Conservation (phyloP, 2,113 vertebrate species). For the Bubalus kerabau region DNA sequence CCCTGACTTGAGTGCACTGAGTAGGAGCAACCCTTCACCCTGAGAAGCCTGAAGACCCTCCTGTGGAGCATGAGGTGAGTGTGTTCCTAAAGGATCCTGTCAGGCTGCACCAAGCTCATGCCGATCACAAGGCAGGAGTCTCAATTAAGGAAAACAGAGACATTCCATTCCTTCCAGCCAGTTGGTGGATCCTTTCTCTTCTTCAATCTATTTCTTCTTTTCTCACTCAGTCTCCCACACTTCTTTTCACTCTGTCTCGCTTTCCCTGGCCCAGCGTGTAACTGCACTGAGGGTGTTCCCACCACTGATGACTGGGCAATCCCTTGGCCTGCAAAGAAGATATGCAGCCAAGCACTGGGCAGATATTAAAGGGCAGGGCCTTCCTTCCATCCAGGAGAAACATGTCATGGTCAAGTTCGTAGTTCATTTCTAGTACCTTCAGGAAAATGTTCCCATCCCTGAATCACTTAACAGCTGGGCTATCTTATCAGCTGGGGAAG, state of each 20-base stretch:
- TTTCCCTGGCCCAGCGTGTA: constrained; percentile 82
- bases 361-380: constrained; percentile 87
- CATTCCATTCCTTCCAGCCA: neutral
- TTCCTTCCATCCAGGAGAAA: constrained; percentile 88
- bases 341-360: constrained; percentile 88
- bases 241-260: neutral
- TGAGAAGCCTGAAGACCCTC: constrained; percentile 87
- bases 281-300: constrained; percentile 90
- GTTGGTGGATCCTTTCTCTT: neutral
- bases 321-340: constrained; percentile 88
- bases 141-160: constrained; percentile 78
- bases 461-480: neutral
- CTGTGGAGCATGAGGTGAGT: constrained; percentile 87
- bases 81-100: constrained; percentile 92
- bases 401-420: constrained; percentile 92
- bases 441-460: neutral
- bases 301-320: constrained; percentile 88
- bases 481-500: neutral
- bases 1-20: constrained; percentile 84
- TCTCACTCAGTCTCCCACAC: neutral
- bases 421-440: constrained; percentile 82
- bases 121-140: constrained; percentile 87
- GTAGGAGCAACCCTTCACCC: constrained; percentile 82
- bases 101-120: constrained; percentile 90
- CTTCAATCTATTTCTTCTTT: neutral